Evolutionary conservation across 2,888 invertebrate genomes (phyloP), one percentile per base, ranked within the genome.

Genomic region (Beris chalybata): DNA sequence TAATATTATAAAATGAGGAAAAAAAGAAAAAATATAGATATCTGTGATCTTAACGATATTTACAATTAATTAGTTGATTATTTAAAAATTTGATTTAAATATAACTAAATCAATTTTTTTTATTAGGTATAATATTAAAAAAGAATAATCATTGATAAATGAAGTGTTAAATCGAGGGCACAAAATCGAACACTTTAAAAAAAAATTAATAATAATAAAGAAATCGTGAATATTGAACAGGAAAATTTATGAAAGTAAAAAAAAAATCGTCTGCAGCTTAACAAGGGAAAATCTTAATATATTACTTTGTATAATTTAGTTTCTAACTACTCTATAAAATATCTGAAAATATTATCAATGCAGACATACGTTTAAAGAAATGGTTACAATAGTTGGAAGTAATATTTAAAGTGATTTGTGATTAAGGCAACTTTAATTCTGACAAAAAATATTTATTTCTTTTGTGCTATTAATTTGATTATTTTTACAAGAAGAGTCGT

Each of bases 1-100:
- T 45, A 47, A 48, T 48, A 38, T 59, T 47, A 31, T 30, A 61
- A 47, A 61, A 52, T 50, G 6, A 52, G 22, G 22, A 22, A 50
- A 38, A 61, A 50, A 50, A 32, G 32, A 38, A 38, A 50, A 38
- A 75, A 78, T 76, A 79, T 78, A 80, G 78, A 80, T 79, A 80
- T 80, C 80, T 80, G 80, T 80, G 80, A 80, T 79, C 80, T 78
- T 78, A 79, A 77, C 77, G 77, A 78, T 79, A 79, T 79, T 78
- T 77, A 76, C 73, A 76, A 73, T 73, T 72, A 72, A 72, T 57
- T 67, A 70, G 64, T 63, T 67, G 71, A 68, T 68, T 71, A 66
- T 71, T 70, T 31, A 22, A 48, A 52, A 59, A 38, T 50, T 50
- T 50, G 50, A 71, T 67, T 69, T 71, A 67, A 68, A 71, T 70